These are phyloP conservation scores for Pitta sordida DNA, from an alignment of 2,113 vertebrate species.

Conservation along the genomic window DNA sequence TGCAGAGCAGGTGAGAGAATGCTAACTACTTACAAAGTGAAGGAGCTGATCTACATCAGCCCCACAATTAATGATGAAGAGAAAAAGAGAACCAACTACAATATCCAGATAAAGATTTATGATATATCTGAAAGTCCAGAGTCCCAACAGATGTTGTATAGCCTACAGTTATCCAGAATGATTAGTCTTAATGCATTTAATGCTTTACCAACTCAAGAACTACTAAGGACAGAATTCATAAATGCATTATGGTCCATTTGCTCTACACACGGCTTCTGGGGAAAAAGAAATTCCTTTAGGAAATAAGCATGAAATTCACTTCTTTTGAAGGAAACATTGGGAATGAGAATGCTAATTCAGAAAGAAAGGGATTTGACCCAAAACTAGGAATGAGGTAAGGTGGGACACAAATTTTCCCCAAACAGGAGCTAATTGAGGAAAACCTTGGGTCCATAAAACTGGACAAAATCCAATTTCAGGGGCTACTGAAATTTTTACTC, in stretches of 20 bases:
- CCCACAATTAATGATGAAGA: neutral
- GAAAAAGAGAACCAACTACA: conserved; percentile 26
- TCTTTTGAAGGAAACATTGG: neutral
- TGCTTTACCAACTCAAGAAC: conserved; percentile 13
- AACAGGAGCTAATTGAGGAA: neutral
- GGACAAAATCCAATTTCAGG: neutral
- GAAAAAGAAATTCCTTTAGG: neutral
- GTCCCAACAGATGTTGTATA: neutral
- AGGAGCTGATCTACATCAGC: conserved; percentile 46
- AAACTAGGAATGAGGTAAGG: neutral
- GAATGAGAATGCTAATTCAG: neutral
- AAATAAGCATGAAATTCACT: conserved; percentile 18
- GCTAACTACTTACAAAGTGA: conserved; percentile 32
- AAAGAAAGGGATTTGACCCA: neutral
- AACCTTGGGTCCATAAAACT: neutral
- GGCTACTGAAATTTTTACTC: neutral
- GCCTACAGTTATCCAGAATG: conserved; percentile 32
- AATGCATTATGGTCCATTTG: conserved; percentile 60
- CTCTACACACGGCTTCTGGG: neutral
- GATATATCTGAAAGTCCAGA: conserved; percentile 7
- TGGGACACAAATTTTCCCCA: neutral
- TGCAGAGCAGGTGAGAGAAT: conserved; percentile 64
- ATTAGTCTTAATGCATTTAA: conserved; percentile 62
- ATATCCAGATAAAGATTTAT: neutral
- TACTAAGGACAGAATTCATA: conserved; percentile 28